Evolutionary conservation across 2,888 invertebrate species (phyloP), one percentile per base, ranked within the genome.

Genomic region (Lithophane ornitopus): DNA sequence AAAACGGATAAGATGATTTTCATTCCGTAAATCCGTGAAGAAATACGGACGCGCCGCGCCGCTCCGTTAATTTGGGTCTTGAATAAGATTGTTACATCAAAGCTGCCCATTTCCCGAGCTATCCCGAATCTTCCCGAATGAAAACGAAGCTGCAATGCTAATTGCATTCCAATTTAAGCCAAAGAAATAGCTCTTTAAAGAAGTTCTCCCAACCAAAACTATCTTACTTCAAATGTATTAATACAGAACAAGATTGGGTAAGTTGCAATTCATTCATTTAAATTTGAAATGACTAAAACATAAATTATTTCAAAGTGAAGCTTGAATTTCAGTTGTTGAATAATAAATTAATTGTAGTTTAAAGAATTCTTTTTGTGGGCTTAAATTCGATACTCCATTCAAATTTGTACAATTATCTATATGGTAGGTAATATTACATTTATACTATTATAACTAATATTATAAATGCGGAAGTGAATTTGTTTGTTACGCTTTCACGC

Each of bases 81-180:
- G 78, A 81, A 81, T 81, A 78, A 81, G 73, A 81, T 81, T 78
- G 70, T 74, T 74, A 78, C 78, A 46, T 67, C 78, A 78, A 81
- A 81, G 70, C 66, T 52, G 28, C 8, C 69, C 39, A 44, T 28
- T 41, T 62, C 46, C 34, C 63, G 56, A 62, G 73, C 26, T 44
- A 16, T 54, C 12, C 28, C 69, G 81, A 78, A 81, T 34, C 54
- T 62, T 12, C 14, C 34, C 76, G 69, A 78, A 61, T 19, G 39
- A 44, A 73, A 46, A 67, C 73, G 69, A 56, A 73, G 81, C 63
- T 58, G 70, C 70, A 62, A 73, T 62, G 58, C 66, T 81, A 81
- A 81, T 81, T 81, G 81, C 78, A 73, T 73, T 62, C 56, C 78
- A 70, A 74, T 81, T 81, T 58, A 26, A 61, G 19, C 19, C 56